Evolutionary conservation across 2,797 vertebrate genomes (phyloP), one percentile per base, ranked within the genome.

Genomic region (Lerista edwardsae): DNA sequence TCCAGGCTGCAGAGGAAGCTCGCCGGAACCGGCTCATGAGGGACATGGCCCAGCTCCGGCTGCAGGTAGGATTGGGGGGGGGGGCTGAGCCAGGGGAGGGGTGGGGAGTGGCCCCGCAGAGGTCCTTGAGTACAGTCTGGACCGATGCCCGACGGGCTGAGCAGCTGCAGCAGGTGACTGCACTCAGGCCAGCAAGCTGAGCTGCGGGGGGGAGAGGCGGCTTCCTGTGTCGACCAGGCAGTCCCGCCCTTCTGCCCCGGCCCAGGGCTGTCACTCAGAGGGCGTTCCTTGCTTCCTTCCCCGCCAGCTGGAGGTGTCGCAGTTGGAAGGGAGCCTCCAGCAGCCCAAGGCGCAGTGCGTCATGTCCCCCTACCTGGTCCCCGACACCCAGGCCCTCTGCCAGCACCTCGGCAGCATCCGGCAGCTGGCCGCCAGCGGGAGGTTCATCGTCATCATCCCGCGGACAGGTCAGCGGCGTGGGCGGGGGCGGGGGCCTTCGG

Each of bases 381-480:
- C 98, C 0, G 98, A 99, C 92, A 96, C 98, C 1, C 96, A 97
- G 31, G 98, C 98, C 76, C 97, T 99, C 81, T 99, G 98, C 95
- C 98, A 98, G 89, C 98, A 99, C 88, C 96, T 99, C 76, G 92
- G 95, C 80, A 90, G 98, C 64, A 95, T 99, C 93, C 95, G 98
- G 62, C 98, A 99, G 89, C 94, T 99, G 93, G 98, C 98, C 15
- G 88, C 94, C 89, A 99, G 98, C 1, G 97, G 98, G 85, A 97
- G 98, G 91, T 99, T 99, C 95, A 99, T 99, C 75, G 95, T 99
- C 95, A 98, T 99, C 96, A 99, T 99, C 94, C 98, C 98, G 0
- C 96, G 98, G 82, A 98, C 98, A 95, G 98, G 98, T 99, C n/a
- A 59, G 75, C 1, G 1, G 29, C 0, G 12, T 51, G 47, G 12